Evolutionary conservation across 2,797 vertebrate genomes (phyloP).

Genomic region (Lepus townsendii): DNA sequence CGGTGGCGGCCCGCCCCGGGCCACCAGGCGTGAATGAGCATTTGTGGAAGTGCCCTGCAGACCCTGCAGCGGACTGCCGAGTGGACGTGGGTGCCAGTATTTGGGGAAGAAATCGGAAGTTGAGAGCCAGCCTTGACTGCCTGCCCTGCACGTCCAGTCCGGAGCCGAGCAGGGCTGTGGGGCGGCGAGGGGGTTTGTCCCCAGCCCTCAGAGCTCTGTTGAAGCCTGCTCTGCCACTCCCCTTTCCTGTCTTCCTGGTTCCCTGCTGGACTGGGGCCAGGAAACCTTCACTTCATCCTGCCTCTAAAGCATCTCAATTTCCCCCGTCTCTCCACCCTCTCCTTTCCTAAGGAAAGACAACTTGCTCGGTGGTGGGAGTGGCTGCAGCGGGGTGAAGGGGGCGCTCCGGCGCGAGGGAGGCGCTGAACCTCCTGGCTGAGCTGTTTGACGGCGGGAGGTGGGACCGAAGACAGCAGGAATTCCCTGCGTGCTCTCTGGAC

Average conservation of each 20-base stretch:
- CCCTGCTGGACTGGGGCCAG: background rate
- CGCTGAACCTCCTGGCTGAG: background rate
- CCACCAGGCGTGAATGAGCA: background rate
- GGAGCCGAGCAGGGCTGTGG: background rate
- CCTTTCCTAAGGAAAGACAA: background rate
- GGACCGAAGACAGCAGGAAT: background rate
- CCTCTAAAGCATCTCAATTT: background rate
- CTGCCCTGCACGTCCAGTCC: background rate
- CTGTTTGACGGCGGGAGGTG: background rate
- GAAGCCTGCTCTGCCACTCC: background rate
- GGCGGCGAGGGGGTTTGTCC: too few species aligned
- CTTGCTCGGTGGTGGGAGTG: background rate
- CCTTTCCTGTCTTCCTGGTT: background rate
- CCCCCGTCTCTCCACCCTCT: background rate
- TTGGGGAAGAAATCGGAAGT: background rate
- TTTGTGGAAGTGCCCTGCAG: background rate
- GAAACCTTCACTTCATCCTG: conserved; percentile 12
- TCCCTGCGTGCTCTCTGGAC: background rate
- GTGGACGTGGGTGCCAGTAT: background rate
- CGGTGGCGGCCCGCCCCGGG: background rate
- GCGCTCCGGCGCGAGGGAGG: background rate
- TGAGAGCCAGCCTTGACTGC: background rate
- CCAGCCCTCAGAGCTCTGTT: background rate
- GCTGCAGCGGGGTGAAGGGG: background rate
- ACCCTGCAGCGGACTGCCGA: background rate